Evolutionary conservation across 2,888 invertebrate genomes (phyloP).

Genomic region (Ephialtes manifestator): DNA sequence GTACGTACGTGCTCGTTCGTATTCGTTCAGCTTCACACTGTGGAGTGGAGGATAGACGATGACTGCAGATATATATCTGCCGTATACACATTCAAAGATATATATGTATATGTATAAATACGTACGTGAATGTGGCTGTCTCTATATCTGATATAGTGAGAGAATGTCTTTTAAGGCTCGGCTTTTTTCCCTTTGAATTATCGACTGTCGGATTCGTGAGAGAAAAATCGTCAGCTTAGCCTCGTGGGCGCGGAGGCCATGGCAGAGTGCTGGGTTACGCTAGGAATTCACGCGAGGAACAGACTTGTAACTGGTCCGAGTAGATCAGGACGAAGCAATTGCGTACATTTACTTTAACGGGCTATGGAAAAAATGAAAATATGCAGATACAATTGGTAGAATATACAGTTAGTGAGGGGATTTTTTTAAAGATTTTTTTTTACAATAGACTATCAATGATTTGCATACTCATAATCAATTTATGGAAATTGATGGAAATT

Average conservation of each 20-base stretch:
- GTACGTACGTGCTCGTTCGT: conserved; percentile 66
- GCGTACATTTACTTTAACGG: not conserved
- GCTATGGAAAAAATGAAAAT: not conserved
- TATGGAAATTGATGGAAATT: no score
- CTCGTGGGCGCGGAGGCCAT: not conserved
- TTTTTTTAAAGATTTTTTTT: no score
- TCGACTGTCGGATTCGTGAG: conserved; percentile 76
- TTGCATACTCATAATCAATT: no score
- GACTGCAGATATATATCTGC: conserved; percentile 11
- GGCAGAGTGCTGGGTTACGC: conserved; percentile 12
- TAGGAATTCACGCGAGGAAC: conserved; percentile 26
- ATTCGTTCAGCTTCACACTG: conserved; percentile 44
- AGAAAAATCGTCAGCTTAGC: conserved; percentile 73
- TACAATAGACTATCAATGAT: no score
- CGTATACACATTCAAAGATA: conserved; percentile 32
- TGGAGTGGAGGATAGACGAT: conserved; percentile 13
- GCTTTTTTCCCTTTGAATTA: conserved; percentile 77
- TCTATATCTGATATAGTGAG: conserved; percentile 45
- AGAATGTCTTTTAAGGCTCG: conserved; percentile 44
- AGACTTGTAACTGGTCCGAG: conserved; percentile 43
- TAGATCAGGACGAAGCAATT: not conserved
- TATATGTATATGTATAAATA: conserved; percentile 15
- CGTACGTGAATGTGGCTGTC: conserved; percentile 28
- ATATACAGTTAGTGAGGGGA: no score
- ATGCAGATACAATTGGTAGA: no score